Conservation (phyloP, 64 coral and sea anemone genomes). For the Platygyra sinensis region DNA sequence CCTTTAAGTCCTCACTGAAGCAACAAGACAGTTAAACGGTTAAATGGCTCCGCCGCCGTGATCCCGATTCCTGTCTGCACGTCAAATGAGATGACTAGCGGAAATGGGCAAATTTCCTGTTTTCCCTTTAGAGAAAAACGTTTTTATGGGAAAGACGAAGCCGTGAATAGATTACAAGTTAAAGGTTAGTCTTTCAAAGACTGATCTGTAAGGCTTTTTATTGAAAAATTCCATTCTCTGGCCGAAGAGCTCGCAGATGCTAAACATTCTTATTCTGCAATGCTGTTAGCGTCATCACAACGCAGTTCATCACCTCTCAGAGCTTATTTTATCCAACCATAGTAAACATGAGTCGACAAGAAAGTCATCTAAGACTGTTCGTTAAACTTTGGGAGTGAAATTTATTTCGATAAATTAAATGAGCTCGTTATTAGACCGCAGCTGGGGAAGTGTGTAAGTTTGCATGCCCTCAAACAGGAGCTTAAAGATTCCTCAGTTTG, state of each 20-base stretch:
- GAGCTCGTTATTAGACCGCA: too few relatives aligned
- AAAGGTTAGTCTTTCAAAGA: background rate
- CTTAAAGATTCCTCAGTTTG: background rate
- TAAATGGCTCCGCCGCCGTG: background rate
- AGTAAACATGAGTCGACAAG: background rate
- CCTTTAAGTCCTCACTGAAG: background rate
- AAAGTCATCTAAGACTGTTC: background rate
- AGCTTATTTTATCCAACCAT: too few relatives aligned
- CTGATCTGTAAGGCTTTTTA: background rate
- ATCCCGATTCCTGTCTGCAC: background rate
- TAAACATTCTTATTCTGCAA: background rate
- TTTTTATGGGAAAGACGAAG: background rate
- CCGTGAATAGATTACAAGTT: background rate
- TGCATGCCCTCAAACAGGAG: background rate
- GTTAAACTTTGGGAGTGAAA: background rate
- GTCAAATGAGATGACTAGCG: background rate
- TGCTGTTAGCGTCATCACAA: background rate
- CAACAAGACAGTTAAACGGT: background rate
- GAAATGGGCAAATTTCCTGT: background rate
- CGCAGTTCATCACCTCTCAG: background rate
- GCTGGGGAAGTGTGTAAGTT: too few relatives aligned
- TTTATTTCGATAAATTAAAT: background rate
- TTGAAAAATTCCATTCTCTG: background rate
- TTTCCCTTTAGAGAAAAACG: background rate
- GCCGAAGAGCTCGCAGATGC: background rate